These are phyloP conservation scores for Apeira syringaria DNA, from an alignment of 2,888 invertebrate genomes.

Conservation along the genomic window DNA sequence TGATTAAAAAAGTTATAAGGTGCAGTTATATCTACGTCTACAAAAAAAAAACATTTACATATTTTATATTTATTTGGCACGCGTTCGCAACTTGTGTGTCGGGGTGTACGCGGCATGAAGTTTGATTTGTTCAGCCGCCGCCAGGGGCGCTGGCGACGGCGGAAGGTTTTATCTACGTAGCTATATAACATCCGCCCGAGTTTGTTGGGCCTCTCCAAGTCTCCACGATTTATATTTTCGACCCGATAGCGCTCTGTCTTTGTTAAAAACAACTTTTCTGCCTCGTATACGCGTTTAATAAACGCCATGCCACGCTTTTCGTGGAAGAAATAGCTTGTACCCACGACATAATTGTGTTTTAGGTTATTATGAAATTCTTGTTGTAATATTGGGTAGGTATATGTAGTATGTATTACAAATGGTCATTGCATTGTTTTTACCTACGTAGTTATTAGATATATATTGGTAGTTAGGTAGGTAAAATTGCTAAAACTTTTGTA, in stretches of 20 bases:
- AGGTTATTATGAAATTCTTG: conserved; percentile 59
- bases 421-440: conserved; percentile 37
- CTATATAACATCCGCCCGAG: conserved; percentile 80
- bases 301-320: conserved; percentile 61
- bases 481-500: conserved; percentile 40
- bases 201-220: conserved; percentile 70
- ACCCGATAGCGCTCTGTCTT: conserved; percentile 66
- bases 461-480: no score
- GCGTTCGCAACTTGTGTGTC: conserved; percentile 53
- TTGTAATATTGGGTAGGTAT: conserved; percentile 33
- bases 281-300: conserved; percentile 52
- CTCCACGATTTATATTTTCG: conserved; percentile 72
- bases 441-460: conserved; percentile 29
- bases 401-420: no score
- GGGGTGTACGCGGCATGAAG: conserved; percentile 76
- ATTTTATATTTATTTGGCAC: conserved; percentile 7
- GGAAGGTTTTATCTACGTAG: conserved; percentile 84
- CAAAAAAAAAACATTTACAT: conserved; percentile 36
- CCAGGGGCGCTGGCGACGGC: conserved; percentile 75
- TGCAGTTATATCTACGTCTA: conserved; percentile 1
- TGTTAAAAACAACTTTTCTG: conserved; percentile 78
- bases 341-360: conserved; percentile 43
- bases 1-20: no score
- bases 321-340: conserved; percentile 38
- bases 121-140: conserved; percentile 64